Base-by-base conservation (phyloP, 2,113 vertebrate species). In the Boleophthalmus pectinirostris region DNA sequence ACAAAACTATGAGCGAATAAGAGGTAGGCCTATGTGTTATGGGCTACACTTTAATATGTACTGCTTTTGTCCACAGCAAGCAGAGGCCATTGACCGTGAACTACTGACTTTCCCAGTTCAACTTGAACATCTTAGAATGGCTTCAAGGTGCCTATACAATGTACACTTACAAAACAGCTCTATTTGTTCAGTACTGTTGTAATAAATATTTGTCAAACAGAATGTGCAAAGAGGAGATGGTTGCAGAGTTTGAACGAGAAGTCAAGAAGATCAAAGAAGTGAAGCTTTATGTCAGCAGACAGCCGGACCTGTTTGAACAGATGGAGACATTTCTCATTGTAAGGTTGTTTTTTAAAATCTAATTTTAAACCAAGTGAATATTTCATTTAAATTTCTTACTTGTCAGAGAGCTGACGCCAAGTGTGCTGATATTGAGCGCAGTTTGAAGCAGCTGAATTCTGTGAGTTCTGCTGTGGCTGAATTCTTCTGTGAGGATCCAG, bases 401-500 rank as follows among this genome's bases (percentile, higher is more conserved):
- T 68, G 2, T 70, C 47, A 95, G 94, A 86, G 81, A 70, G 93
- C 93, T 1, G 91, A 91, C 12, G 53, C 77, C n/a, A 84, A 80
- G 72, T 75, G 94, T 47, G 79, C 73, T 0, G 77, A 88, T 0
- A 33, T 94, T 43, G 83, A 90, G 49, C 56, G 57, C 1, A 84
- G 78, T 16, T 73, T 94, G 16, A 81, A 45, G 46, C 84, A 89
- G 35, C 86, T 94, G 0, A 65, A 82, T 11, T 35, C 70, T 16
- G 15, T 91, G 70, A 93, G 85, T 20, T 3, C 57, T 0, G 69
- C 90, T 1, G 92, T 95, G 11, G 93, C 92, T 0, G 93, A 94
- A 71, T 95, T 79, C 68, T 93, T 94, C 84, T 95, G 94, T 73
- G 94, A 95, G 80, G 94, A 95, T 24, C 91, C 92, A 0, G 49